Base-by-base conservation (phyloP, 2,797 vertebrate species). In the Silurus aristotelis region DNA sequence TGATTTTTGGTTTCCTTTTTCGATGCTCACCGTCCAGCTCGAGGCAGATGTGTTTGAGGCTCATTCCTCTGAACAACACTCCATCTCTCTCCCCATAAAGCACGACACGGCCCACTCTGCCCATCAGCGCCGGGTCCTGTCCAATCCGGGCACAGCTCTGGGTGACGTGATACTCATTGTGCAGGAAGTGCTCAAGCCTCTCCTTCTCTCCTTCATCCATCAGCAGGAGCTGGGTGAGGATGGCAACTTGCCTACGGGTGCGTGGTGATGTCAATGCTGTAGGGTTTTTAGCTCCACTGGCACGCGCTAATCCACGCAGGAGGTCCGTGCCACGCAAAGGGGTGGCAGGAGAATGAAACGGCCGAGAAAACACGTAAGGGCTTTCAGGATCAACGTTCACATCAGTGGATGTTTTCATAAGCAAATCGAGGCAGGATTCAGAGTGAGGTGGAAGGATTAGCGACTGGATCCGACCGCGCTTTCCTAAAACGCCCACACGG, bases 41-140 rank as follows among this genome's bases (percentile, higher is more conserved):
- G 0, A 96, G 94, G 84, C 95, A 96, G 92, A 96, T 96, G 91
- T 95, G 94, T 89, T 96, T 94, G 80, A 96, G 90, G 85, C 95
- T 96, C 95, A 95, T 95, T 5, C 95, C 95, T 66, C 93, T 89
- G 91, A 96, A 96, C 43, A 95, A 92, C 46, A 95, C 95, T 0
- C 95, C 95, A 60, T 96, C 94, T 64, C 80, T 92, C 88, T 96
- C 95, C 63, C 95, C 95, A 2, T 95, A 95, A 1, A 96, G 93
- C 68, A 96, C 92, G 6, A 96, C 95, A 0, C 95, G 92, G 12
- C 94, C 95, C 81, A 96, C 95, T 0, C 94, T 92, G 17, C 94
- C 93, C 95, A 96, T 94, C 89, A 96, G 91, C 0, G 89, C 92
- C 0, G 94, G 94, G 82, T 96, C 95, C 78, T 92, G 92, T 14